phyloP scores from a whole-genome alignment of 2,113 vertebrate genomes.

The Etia nguti region DNA sequence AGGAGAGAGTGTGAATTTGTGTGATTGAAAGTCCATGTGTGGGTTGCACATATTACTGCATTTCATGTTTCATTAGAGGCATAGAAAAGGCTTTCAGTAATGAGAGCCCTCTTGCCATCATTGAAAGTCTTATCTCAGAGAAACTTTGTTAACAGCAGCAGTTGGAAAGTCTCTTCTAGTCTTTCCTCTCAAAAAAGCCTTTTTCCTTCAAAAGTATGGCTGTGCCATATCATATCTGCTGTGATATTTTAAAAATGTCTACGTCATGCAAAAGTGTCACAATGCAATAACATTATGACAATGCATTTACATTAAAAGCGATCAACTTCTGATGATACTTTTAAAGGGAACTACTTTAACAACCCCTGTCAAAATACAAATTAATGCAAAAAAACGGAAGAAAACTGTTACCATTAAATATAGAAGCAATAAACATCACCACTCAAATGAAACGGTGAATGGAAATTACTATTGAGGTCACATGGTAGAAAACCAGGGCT shows the following conservation, averaged over 20 bases:
- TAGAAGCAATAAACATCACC: not conserved
- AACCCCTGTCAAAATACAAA: not conserved
- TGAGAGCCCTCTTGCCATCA: not conserved
- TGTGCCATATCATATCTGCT: not conserved
- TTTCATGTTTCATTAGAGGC: not conserved
- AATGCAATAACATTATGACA: not conserved
- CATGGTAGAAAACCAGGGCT: not conserved
- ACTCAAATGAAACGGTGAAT: not conserved
- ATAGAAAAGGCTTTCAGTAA: not conserved
- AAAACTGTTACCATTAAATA: not conserved
- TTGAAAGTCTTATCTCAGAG: not conserved
- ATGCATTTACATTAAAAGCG: not conserved
- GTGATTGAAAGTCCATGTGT: not conserved
- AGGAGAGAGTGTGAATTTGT: not conserved
- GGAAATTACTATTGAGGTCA: not conserved
- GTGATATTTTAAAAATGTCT: not conserved
- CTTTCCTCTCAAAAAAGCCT: not conserved
- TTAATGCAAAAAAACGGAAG: not conserved
- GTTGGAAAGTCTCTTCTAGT: not conserved
- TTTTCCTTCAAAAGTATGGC: not conserved
- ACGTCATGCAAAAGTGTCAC: not conserved
- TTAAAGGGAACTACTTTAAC: not conserved
- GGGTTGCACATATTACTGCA: not conserved
- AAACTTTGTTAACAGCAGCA: not conserved
- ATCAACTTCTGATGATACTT: not conserved